These are phyloP conservation scores for Machimus atricapillus DNA, from an alignment of 2,888 invertebrate genomes.

Conservation along the genomic window DNA sequence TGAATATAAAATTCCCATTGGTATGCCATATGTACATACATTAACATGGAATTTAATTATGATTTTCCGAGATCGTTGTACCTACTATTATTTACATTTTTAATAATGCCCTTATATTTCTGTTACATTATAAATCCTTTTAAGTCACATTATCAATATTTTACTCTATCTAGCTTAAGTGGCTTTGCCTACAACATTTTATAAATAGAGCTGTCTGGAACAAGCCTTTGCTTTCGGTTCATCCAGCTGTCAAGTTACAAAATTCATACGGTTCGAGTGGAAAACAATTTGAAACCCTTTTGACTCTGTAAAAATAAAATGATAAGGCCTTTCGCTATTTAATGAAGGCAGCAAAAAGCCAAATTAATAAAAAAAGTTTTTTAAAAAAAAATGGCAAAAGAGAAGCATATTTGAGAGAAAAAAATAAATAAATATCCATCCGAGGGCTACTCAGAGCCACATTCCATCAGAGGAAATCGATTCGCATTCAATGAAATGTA, in stretches of 20 bases:
- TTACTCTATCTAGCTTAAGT: neutral
- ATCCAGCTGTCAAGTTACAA: neutral
- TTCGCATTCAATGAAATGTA: slow-evolving; percentile 13
- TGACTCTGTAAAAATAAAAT: neutral
- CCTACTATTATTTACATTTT: no score
- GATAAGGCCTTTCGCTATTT: neutral
- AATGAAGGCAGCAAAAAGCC: neutral
- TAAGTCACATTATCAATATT: neutral
- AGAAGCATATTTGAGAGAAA: neutral
- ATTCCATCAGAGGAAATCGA: slow-evolving; percentile 21
- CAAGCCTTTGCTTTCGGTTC: neutral
- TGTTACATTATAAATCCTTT: neutral
- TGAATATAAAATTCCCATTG: no score
- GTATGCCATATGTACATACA: no score
- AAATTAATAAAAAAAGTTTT: neutral
- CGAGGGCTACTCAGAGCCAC: neutral
- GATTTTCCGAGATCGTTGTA: no score
- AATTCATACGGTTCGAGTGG: neutral
- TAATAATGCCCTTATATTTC: no score
- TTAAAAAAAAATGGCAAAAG: neutral
- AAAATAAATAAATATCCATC: neutral
- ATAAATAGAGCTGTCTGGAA: neutral
- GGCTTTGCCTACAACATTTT: neutral
- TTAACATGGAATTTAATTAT: no score
- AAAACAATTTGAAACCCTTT: neutral